Evolutionary conservation across 2,113 vertebrate genomes (phyloP).

Genomic region (Antechinus stuartii): DNA sequence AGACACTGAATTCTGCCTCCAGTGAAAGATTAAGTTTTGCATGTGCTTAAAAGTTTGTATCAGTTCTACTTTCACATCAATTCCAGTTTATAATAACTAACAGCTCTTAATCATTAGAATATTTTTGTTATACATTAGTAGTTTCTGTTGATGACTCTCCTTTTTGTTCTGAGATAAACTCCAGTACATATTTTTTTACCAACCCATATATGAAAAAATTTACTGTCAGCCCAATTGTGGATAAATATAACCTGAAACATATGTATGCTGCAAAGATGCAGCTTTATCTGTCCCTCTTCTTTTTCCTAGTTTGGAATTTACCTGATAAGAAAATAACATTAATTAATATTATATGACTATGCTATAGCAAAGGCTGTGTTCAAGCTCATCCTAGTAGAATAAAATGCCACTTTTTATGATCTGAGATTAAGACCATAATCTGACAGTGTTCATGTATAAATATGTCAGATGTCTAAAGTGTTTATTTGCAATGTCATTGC

Average conservation of each 20-base stretch:
- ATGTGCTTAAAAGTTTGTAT: background rate
- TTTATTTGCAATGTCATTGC: background rate
- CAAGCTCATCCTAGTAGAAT: background rate
- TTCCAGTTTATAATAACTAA: constrained; percentile 4
- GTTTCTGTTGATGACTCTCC: background rate
- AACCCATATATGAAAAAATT: constrained; percentile 32
- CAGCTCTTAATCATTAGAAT: background rate
- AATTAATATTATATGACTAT: background rate
- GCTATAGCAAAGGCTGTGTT: background rate
- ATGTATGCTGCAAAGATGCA: constrained; percentile 25
- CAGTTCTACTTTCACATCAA: constrained; percentile 5
- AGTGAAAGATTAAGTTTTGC: background rate
- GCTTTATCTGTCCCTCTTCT: background rate
- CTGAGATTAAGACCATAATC: background rate
- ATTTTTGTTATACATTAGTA: background rate
- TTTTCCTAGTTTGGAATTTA: constrained; percentile 38
- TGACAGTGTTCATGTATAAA: background rate
- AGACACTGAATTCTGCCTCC: background rate
- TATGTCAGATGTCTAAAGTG: background rate
- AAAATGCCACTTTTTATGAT: background rate
- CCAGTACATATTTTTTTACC: background rate
- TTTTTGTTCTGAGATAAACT: constrained; percentile 22
- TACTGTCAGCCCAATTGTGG: constrained; percentile 13
- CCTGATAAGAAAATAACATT: background rate
- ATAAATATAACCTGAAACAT: constrained; percentile 49